Evolutionary conservation across 2,888 invertebrate genomes (phyloP), one percentile per base, ranked within the genome.

Genomic region (Graphium colonna): DNA sequence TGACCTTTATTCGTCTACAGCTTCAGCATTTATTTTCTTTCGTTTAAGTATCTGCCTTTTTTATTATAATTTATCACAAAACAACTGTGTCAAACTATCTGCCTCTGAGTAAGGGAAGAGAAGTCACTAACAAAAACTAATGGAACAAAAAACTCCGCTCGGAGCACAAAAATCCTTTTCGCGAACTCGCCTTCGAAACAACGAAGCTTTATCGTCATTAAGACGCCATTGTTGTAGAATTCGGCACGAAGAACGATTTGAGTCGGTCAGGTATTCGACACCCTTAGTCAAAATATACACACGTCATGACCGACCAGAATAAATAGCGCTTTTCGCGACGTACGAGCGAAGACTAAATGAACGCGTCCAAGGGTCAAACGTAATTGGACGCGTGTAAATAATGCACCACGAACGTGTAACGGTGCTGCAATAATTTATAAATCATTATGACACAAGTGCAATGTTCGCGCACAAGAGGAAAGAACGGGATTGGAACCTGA

Each of bases 241-340:
- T 68, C 56, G 64, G 65, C 73, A 75, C 74, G 73, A 68, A 73
- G 67, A 57, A 51, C 65, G 63, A 69, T 71, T 72, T 57, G 67
- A 55, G 59, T 54, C 68, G 65, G 60, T 60, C 60, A 51, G 59
- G 51, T 51, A 59, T 58, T 59, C 60, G 51, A 55, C 54, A 58
- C 63, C 65, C 62, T 61, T 49, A 53, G 54, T 60, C 67, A 63
- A 62, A 67, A 68, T 63, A 65, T 58, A 56, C 58, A 55, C 57
- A 58, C 57, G 58, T 55, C 60, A 55, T 51, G 57, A 38, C 12
- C 46, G 42, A 38, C 58, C 52, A 60, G 48, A 38, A 15, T 44
- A 55, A 41, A 38, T 39, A 48, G 55, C 51, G 26, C 56, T 44
- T 10, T 13, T 3, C 10, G 1, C 8, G 0, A 1, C 13, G 15